phyloP scores from a whole-genome alignment of 2,888 invertebrate species.

The Polydrusus cervinus region DNA sequence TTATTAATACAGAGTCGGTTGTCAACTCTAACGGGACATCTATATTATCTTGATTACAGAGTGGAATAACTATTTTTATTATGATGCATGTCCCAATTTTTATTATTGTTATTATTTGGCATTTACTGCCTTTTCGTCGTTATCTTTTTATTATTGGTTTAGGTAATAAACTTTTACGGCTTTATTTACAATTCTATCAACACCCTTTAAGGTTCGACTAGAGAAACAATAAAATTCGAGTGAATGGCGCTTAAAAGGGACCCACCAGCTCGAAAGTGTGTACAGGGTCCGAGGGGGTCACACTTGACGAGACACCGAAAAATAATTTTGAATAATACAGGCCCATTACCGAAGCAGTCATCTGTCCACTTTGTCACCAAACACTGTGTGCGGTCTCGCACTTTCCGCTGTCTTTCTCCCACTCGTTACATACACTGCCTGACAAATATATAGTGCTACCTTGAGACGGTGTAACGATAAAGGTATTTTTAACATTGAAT shows the following conservation, averaged over 20 bases:
- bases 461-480: no score
- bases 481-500: no score
- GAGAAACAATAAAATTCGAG: conserved; percentile 21
- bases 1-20: no score
- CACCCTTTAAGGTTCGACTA: conserved; percentile 11
- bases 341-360: conserved; percentile 61
- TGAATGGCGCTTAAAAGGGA: conserved; percentile 47
- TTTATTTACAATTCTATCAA: conserved; percentile 25
- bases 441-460: not conserved
- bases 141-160: conserved; percentile 21
- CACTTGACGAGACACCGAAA: conserved; percentile 49
- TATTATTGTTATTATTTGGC: no score
- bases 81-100: no score
- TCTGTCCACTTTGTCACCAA: conserved; percentile 71
- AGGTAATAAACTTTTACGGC: conserved; percentile 26
- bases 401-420: conserved; percentile 42
- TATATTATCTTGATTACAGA: not conserved
- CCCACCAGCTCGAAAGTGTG: conserved; percentile 45
- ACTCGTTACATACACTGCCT: conserved; percentile 38
- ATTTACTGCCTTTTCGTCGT: not conserved
- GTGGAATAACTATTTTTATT: no score
- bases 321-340: conserved; percentile 53
- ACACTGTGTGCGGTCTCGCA: conserved; percentile 68
- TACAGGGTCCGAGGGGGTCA: conserved; percentile 49
- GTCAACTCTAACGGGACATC: not conserved